Conservation (phyloP, 2,797 vertebrate genomes). For the Neoniphon sammara region DNA sequence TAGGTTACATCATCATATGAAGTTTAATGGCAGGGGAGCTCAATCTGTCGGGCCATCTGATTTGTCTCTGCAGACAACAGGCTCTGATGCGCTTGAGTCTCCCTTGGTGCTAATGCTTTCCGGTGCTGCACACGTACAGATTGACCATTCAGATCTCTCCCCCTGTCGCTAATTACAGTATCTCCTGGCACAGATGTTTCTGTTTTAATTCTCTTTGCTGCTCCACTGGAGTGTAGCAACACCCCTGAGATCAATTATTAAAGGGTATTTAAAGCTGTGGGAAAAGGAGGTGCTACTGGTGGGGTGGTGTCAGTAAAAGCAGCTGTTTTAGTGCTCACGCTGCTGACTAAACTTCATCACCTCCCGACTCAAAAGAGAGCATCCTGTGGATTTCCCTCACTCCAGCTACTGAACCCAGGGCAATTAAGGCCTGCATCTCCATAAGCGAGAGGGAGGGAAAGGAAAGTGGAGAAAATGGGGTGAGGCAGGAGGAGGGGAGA, state of each 20-base stretch:
- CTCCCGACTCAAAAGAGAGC: constrained; percentile 59
- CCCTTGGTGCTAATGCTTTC: constrained; percentile 43
- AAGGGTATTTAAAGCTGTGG: constrained; percentile 77
- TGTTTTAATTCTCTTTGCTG: constrained; percentile 73
- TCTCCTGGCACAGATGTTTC: constrained; percentile 73
- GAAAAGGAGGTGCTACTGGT: constrained; percentile 39
- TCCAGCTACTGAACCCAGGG: constrained; percentile 57
- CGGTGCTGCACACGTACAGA: constrained; percentile 44
- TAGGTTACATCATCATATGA: constrained; percentile 2
- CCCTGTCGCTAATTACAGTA: constrained; percentile 71
- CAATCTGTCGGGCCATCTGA: constrained; percentile 38
- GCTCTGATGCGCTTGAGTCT: constrained; percentile 24
- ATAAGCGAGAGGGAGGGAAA: constrained; percentile 45
- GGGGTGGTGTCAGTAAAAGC: constrained; percentile 55
- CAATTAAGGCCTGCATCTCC: constrained; percentile 62
- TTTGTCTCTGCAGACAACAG: constrained; percentile 51
- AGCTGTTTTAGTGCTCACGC: constrained; percentile 62
- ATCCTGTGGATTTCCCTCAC: constrained; percentile 58
- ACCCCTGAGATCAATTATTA: constrained; percentile 82
- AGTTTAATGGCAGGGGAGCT: constrained; percentile 28
- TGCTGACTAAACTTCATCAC: constrained; percentile 63
- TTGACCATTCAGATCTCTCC: constrained; percentile 57
- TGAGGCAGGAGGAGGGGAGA: constrained; percentile 54
- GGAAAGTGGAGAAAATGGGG: constrained; percentile 35
- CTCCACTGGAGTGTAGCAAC: constrained; percentile 69